Evolutionary conservation across 2,888 invertebrate species (phyloP), one percentile per base, ranked within the genome.

Genomic region (Catocala sponsa): DNA sequence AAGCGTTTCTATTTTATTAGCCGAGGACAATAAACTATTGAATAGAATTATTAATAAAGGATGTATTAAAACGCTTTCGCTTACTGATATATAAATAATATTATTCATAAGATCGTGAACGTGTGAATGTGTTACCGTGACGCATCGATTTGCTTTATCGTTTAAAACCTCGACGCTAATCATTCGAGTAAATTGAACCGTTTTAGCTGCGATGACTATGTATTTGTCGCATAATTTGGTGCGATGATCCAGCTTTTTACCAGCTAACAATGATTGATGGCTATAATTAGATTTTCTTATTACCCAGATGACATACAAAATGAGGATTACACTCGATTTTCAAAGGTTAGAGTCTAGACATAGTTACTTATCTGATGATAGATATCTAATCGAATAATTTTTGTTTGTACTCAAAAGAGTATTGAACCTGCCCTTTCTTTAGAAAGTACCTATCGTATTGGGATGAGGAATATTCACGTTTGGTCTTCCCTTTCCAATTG

Each of bases 71-170:
- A 67, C 82, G 79, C 80, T 68, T 53, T 58, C 60, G 66, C 77
- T 73, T 68, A 59, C 33, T 6, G 10, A 41, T 58, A 42, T 38
- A 55, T 66, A 49, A 59, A 62, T 76, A 72, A 70, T 38, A 50
- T 42, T 59, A 49, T 58, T 46, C 47, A 38, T 56, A 47, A 48
- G 53, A 55, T 59, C 53, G 70, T 71, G 70, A 73, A 68, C 71
- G 74, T 76, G 77, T 77, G 74, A 74, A 78, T 72, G 74, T 72
- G 70, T 65, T 76, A 66, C 77, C 73, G 78, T 83, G 84, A 83
- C 85, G 83, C 83, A 86, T 86, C 73, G 78, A 83, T 87, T 88
- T 84, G 74, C 82, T 80, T 84, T 80, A 81, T 74, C 76, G 79
- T 80, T 83, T 84, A 78, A 78, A 80, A 73, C 78, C 76, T 80